Evolutionary conservation across 2,888 invertebrate genomes (phyloP), one percentile per base, ranked within the genome.

Genomic region (Reticulitermes lucifugus): DNA sequence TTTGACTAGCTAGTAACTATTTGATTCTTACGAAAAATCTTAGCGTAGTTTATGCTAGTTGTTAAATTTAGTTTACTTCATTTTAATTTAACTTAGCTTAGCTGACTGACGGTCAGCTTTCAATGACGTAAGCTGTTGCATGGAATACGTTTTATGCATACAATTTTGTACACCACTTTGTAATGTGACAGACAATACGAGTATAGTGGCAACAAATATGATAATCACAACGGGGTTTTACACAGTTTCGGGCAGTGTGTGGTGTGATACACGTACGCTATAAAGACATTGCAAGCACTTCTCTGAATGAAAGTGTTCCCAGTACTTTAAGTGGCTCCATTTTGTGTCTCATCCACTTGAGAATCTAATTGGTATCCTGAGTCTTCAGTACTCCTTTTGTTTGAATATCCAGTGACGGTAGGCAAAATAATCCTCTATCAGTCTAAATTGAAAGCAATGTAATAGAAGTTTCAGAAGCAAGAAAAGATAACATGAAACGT

Each of bases 361-460:
- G n/a, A 71, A 71, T 71, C 71, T 71, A 71, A 71, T 29, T 71
- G 71, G 71, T 35, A 71, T 71, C 71, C 71, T 25, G 71, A 29
- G 71, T 25, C 71, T 71, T 71, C 35, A 29, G 35, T 4, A 25
- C 25, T 71, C 71, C 35, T 60, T 71, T 71, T 71, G 71, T 71
- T 71, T 71, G 71, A 71, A 71, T 29, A 71, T 25, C 71, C 71
- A 25, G 25, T 71, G 12, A 71, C 29, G 7, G 29, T 25, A 71
- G 29, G 25, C 71, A 71, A 71, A 71, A 29, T 71, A 29, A 60
- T 46, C 46, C 46, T 46, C 46, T 46, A 6, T 46, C 46, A 46
- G 46, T 46, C 46, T 6, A 60, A n/a, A n/a, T 60, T 7, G 60
- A 18, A 60, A n/a, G 60, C 14, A 60, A 60, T 21, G 60, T 18